Evolutionary conservation across 1,140 invertebrate species (phyloP), one percentile per base, ranked within the genome.

Genomic region (Zaprionus africanus): DNA sequence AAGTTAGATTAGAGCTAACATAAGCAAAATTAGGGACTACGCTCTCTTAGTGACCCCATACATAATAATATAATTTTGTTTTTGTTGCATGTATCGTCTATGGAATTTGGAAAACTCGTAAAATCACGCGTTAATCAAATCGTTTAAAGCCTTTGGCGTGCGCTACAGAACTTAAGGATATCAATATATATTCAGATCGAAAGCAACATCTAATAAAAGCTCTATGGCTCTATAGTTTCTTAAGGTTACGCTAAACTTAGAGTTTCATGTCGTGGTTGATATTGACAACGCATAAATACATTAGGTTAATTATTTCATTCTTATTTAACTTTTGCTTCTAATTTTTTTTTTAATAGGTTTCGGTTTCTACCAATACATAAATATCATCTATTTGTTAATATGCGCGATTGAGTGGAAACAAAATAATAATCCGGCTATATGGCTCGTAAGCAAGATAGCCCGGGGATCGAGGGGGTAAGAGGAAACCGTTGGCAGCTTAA

Each of bases 111-210:
- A 24, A 24, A 70, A 66, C 54, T 78, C 57, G 22, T 60, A 7
- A 43, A 57, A 57, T 46, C n/a, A 34, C 31, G 19, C 46, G 46
- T 69, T 69, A 60, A 64, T 81, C 56, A 80, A 75, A 63, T 72
- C 46, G 19, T 70, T 70, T 49, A 68, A 81, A 76, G 84, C 77
- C 78, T 80, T 83, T 83, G 84, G 80, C 80, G 78, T 80, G 78
- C 61, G 74, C 77, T 82, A 78, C 73, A 75, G 78, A 86, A 86
- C 72, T 65, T 82, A 78, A 53, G 54, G 57, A 71, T 80, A 87
- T 65, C 15, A 6, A 70, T 63, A 63, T 61, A 28, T 31, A 70
- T 70, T 41, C 34, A 51, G 17, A 70, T 61, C 54, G 22, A 56
- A 43, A 57, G 19, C 31, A 62, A 82, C 62, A 76, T 86, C 64